Evolutionary conservation across 2,888 invertebrate genomes (phyloP), one percentile per base, ranked within the genome.

Genomic region (Mythimna lalbum): DNA sequence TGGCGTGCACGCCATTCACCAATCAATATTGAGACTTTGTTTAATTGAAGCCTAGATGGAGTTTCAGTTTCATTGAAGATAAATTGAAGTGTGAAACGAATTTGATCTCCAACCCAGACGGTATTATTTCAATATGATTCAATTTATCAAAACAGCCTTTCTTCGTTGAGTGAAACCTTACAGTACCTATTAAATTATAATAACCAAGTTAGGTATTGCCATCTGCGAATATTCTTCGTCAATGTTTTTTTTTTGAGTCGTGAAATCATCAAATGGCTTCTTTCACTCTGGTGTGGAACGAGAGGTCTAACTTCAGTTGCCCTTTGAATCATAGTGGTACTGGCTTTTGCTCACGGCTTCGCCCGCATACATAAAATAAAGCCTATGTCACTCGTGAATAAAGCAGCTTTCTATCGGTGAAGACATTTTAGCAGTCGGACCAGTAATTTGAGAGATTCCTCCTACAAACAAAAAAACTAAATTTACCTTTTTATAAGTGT

Each of bases 41-140:
- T 56, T 43, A 43, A 69, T 70, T 39, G 55, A 53, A 52, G 9
- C 17, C 33, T 39, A 63, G 19, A 57, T 57, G 47, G 10, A 39
- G 52, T 65, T 69, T 52, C 21, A 47, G 17, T 69, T 52, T 4
- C 19, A 43, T 31, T n/a, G 27, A 56, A 55, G n/a, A 65, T 53
- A 72, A 74, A 80, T 65, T 43, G 17, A n/a, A 12, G 4, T 53
- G 19, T 66, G 49, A n/a, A n/a, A 63, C 60, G 33, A 59, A 63
- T 53, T 65, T 6, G 14, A 64, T 62, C 23, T 23, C 57, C 0
- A 36, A 50, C 12, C 12, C 21, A 14, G 27, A 49, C 33, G n/a
- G 36, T 56, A 56, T 17, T 27, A 21, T 23, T 49, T 23, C 12
- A 4, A 21, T 7, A 36, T 60, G 14, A 59, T 53, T 43, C 19